These are phyloP conservation scores for Cydia fagiglandana DNA, from an alignment of 1,140 invertebrate genomes.

Conservation along the genomic window DNA sequence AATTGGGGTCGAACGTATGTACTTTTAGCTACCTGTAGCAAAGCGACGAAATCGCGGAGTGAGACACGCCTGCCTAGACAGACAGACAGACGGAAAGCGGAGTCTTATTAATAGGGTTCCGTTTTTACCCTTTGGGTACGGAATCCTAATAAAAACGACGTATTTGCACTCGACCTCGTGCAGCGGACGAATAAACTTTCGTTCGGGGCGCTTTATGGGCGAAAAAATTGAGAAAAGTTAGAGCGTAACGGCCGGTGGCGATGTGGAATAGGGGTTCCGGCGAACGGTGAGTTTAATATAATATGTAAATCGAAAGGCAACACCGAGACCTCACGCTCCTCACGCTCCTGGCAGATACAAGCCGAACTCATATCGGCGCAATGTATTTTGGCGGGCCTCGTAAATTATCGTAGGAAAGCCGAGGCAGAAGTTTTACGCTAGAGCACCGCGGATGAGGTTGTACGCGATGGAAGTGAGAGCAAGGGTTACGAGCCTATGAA, in stretches of 20 bases:
- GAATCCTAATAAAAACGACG: slow-evolving; percentile 56
- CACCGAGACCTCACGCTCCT: slow-evolving; percentile 63
- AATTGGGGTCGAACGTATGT: too few species aligned
- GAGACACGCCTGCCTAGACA: too few species aligned
- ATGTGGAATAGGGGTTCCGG: slow-evolving; percentile 53
- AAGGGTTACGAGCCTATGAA: slow-evolving; percentile 78
- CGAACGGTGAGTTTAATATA: slow-evolving; percentile 73
- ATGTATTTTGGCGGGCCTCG: slow-evolving; percentile 72
- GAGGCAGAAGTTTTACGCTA: slow-evolving; percentile 66
- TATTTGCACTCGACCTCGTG: slow-evolving; percentile 76
- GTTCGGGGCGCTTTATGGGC: slow-evolving; percentile 73
- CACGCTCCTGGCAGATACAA: slow-evolving; percentile 52
- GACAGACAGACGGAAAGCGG: too few species aligned
- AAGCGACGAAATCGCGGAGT: too few species aligned
- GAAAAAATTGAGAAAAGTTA: slow-evolving; percentile 78
- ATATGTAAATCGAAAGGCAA: slow-evolving; percentile 76
- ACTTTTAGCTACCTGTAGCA: too few species aligned
- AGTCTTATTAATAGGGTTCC: too few species aligned
- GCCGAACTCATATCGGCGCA: slow-evolving; percentile 70
- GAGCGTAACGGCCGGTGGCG: slow-evolving; percentile 73
- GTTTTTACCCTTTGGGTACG: too few species aligned
- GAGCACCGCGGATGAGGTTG: slow-evolving; percentile 53
- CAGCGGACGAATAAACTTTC: slow-evolving; percentile 70
- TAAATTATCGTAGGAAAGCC: slow-evolving; percentile 75
- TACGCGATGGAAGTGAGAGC: slow-evolving; percentile 58